These are phyloP conservation scores for Hyperoplus lanceolatus DNA, from an alignment of 2,797 vertebrate genomes.

Conservation along the genomic window DNA sequence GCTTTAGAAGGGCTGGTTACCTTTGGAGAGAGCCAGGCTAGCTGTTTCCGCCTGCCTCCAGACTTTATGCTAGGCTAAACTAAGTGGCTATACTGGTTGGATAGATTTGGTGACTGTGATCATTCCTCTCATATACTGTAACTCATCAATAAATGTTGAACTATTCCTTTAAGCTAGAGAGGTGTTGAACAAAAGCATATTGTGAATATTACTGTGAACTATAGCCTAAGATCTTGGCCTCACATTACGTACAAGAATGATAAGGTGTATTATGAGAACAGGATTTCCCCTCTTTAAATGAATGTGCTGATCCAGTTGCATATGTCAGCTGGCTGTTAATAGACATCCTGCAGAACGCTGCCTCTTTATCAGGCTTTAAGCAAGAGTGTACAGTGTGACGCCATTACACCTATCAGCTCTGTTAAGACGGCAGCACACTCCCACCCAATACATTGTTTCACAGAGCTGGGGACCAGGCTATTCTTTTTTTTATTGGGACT, in stretches of 20 bases:
- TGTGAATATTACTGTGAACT: conserved; percentile 18
- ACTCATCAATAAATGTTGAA: neutral
- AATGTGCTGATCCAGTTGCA: conserved; percentile 73
- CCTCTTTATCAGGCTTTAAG: conserved; percentile 81
- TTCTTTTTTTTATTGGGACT: conserved; percentile 67
- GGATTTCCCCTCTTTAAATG: conserved; percentile 60
- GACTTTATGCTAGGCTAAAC: neutral
- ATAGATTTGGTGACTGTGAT: neutral
- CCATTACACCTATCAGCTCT: conserved; percentile 68
- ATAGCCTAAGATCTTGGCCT: conserved; percentile 8
- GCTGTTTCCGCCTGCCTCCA: neutral
- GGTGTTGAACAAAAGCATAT: too few relatives aligned
- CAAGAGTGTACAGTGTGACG: conserved; percentile 80
- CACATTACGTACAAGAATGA: conserved; percentile 10
- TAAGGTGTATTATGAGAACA: conserved; percentile 52
- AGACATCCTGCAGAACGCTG: conserved; percentile 70
- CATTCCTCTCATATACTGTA: neutral
- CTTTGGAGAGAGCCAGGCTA: too few relatives aligned
- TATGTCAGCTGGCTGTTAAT: conserved; percentile 75
- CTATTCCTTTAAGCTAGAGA: neutral
- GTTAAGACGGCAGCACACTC: conserved; percentile 80
- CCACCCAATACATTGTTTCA: conserved; percentile 77
- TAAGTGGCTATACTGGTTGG: neutral
- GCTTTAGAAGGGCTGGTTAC: too few relatives aligned
- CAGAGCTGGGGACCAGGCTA: conserved; percentile 57